phyloP scores from a whole-genome alignment of 2,888 invertebrate species.

The Epistrophella euchroma region DNA sequence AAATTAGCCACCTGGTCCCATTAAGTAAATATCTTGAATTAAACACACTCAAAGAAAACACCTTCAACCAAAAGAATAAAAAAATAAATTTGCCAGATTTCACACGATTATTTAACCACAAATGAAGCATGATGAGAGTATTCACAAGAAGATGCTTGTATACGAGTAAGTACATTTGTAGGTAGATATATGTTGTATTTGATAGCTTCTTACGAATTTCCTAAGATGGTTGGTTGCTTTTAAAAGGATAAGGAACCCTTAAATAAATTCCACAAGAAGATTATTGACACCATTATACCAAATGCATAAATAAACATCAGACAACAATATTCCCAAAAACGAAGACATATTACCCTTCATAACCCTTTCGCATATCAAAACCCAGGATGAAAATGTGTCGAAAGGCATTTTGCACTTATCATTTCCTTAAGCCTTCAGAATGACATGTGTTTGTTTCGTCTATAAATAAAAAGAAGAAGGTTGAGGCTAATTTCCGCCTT shows the following conservation, averaged over 20 bases:
- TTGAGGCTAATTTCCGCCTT: slow-evolving; percentile 46
- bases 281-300: slow-evolving; percentile 74
- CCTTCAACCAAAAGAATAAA: slow-evolving; percentile 10
- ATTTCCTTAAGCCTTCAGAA: slow-evolving; percentile 35
- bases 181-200: neutral
- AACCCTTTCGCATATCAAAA: slow-evolving; percentile 27
- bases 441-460: slow-evolving; percentile 64
- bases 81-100: slow-evolving; percentile 42
- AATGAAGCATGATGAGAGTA: slow-evolving; percentile 53
- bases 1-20: neutral
- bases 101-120: slow-evolving; percentile 53
- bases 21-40: slow-evolving; percentile 21
- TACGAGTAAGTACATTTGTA: no score
- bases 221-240: slow-evolving; percentile 37
- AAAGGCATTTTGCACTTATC: slow-evolving; percentile 66
- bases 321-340: slow-evolving; percentile 15
- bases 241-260: slow-evolving; percentile 69
- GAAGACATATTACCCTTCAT: neutral
- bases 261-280: slow-evolving; percentile 75
- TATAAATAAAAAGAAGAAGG: slow-evolving; percentile 1
- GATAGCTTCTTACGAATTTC: slow-evolving; percentile 2
- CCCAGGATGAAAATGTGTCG: slow-evolving; percentile 57
- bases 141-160: slow-evolving; percentile 6
- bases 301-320: slow-evolving; percentile 74
- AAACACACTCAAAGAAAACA: neutral